Base-by-base conservation (phyloP, 2,113 vertebrate species). In the Rhabdomys dilectus region DNA sequence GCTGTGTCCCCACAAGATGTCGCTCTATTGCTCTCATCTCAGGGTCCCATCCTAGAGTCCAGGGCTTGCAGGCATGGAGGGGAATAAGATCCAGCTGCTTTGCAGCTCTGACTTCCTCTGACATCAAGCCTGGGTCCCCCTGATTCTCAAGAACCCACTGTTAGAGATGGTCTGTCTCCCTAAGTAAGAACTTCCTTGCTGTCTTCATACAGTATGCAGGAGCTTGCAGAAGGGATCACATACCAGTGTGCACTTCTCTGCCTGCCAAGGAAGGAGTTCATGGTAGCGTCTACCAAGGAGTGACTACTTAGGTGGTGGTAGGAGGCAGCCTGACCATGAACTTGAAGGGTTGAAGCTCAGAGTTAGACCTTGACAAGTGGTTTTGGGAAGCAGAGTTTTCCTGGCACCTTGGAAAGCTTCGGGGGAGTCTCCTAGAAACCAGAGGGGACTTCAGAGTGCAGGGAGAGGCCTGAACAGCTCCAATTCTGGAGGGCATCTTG, bases 131-230 rank as follows among this genome's bases (percentile, higher is more conserved):
- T 3, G 0, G 0, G 4, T 26, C 85, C 11, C 31, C 0, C 39
- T 3, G 0, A 73, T 48, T 45, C 21, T 0, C 1, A 16, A 16
- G 56, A 62, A 24, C 62, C 15, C 9, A n/a, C n/a, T 0, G 12
- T 11, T 0, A 3, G 39, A 10, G 0, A 17, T 26, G 0, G 12
- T 5, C 29, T 51, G 1, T 31, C 22, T 31, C 0, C 7, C 51
- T 4, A 9, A 31, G 13, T 42, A 53, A 62, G 31, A 89, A 34
- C 39, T 56, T 31, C 88, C 88, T 45, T 15, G 53, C 53, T 76
- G 7, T 42, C 66, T 2, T 3, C 34, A 56, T 45, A 24, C 26
- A 29, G 48, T 39, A 11, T 8, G 22, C 21, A 45, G 64, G 72
- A 29, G 15, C 5, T 13, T 90, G 29, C 58, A 45, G 4, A 76